phyloP scores from a whole-genome alignment of 2,797 vertebrate species.

The Pseudomugil gertrudae region DNA sequence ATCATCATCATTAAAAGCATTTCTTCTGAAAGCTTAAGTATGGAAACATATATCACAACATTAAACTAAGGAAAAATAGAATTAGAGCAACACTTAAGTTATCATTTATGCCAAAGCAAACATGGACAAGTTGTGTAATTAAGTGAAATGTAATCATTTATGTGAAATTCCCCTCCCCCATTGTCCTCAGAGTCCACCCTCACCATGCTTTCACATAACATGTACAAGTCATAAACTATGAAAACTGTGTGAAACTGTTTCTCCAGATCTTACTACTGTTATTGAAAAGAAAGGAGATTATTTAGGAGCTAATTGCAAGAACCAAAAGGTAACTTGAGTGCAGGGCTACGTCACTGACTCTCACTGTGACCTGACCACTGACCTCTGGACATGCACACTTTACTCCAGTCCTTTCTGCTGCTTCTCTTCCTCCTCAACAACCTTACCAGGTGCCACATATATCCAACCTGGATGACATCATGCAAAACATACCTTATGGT shows the following conservation, averaged over 20 bases:
- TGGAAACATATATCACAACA: background rate
- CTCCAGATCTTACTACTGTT: background rate
- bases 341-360: constrained; percentile 34
- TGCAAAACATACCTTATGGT: constrained; percentile 76
- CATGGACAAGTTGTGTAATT: background rate
- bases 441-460: constrained; percentile 40
- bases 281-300: constrained; percentile 10
- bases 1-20: background rate
- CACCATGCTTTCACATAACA: background rate
- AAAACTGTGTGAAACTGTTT: background rate
- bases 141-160: background rate
- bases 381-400: constrained; percentile 51
- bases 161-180: background rate
- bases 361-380: constrained; percentile 42
- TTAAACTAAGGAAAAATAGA: constrained; percentile 26
- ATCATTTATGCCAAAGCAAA: background rate
- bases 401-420: background rate
- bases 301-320: constrained; percentile 54
- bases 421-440: constrained; percentile 24
- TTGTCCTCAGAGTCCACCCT: background rate
- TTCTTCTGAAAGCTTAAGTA: background rate
- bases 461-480: constrained; percentile 23
- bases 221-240: background rate
- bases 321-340: constrained; percentile 51
- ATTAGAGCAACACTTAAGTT: constrained; percentile 6